Evolutionary conservation across 64 coral and sea anemone species (phyloP).

Genomic region (Stichodactyla helianthus): DNA sequence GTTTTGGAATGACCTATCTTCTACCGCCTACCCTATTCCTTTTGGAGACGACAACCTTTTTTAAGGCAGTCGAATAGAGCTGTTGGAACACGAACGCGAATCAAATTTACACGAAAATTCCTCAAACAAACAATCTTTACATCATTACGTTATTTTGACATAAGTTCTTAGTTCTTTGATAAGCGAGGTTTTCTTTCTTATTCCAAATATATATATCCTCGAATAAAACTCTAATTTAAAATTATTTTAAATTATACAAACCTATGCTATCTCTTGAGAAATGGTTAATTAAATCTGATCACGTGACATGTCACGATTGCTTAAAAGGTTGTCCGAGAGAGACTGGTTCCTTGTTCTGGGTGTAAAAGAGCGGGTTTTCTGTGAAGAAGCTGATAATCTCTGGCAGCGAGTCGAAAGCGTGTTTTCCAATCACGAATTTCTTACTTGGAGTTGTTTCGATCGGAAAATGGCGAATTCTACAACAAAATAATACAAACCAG

Average conservation of each 20-base stretch:
- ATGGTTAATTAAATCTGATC: not conserved
- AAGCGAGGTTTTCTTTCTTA: not conserved
- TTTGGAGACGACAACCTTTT: no score
- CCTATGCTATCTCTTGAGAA: not conserved
- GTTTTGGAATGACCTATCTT: no score
- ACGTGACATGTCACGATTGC: constrained; percentile 1
- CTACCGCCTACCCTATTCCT: no score
- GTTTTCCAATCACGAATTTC: constrained; percentile 59
- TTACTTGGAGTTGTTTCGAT: constrained; percentile 61
- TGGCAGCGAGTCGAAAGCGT: constrained; percentile 55
- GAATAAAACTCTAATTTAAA: no score
- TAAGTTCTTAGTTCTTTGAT: not conserved
- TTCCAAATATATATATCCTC: no score
- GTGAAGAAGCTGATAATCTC: constrained; percentile 52
- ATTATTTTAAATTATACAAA: no score
- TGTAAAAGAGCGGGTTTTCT: constrained; percentile 61
- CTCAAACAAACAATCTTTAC: no score
- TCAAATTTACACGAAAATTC: no score
- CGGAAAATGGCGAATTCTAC: constrained; percentile 68
- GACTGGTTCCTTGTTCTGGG: constrained; percentile 60
- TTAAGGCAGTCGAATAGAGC: no score
- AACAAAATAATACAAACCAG: not conserved
- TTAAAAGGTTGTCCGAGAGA: constrained; percentile 50
- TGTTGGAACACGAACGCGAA: no score
- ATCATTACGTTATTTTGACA: no score